Base-by-base conservation (phyloP, 2,113 vertebrate genomes). In the Chelonoidis abingdonii region DNA sequence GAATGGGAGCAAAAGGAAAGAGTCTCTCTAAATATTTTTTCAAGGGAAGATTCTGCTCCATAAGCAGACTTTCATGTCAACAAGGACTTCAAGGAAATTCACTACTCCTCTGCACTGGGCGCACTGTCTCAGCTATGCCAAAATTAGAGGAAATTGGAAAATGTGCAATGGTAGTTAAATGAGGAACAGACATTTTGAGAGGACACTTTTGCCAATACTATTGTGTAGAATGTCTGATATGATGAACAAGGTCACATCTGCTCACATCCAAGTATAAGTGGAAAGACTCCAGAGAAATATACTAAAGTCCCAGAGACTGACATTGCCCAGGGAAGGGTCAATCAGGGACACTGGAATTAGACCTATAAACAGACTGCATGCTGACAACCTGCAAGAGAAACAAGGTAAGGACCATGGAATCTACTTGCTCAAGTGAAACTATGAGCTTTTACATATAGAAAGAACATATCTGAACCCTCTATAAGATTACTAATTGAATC, bases 141-240 rank as follows among this genome's bases (percentile, higher is more conserved):
- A 14, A 59, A 59, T 59, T 31, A 59, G 54, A 16, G 12, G 57
- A 56, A 29, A 38, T 29, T 8, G 5, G 41, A 35, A 59, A 89
- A 38, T 0, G 0, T 54, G 29, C 13, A 24, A 7, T 0, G 8
- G 35, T 11, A 31, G 21, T 19, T 2, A 3, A 49, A 75, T 50
- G 50, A 65, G 16, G 47, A 54, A 29, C 9, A 69, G 49, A 29
- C 14, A 14, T 3, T n/a, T 49, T 47, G 72, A 76, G 38, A 80
- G 78, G 90, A 8, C 44, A 5, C 57, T 17, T 12, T 44, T 7
- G 76, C 0, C 0, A 81, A 52, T 8, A 76, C 35, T 24, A 38
- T 69, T 49, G 49, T 41, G 57, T 83, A 83, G 76, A 57, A 75
- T 59, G 27, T 4, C 47, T 31, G 65, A 69, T n/a, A 38, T 47